These are phyloP conservation scores for Drosophila saltans DNA, from an alignment of 1,140 invertebrate species.

Conservation along the genomic window DNA sequence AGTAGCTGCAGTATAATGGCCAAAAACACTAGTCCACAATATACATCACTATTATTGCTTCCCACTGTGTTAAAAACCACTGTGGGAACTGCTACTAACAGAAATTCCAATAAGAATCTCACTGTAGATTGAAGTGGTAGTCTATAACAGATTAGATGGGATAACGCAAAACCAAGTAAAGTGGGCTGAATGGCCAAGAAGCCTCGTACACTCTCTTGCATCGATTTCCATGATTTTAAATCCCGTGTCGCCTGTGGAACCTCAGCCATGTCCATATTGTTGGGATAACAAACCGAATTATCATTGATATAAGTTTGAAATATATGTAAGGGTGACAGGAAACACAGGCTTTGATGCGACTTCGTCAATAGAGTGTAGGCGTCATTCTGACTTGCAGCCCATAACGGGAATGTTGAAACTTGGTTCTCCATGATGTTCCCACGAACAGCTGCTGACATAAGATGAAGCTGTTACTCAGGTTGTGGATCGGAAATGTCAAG, in stretches of 20 bases:
- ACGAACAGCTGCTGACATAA: not conserved
- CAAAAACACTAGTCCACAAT: constrained; percentile 5
- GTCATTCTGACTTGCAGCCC: constrained; percentile 4
- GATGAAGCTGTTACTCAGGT: not conserved
- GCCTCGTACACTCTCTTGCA: constrained; percentile 34
- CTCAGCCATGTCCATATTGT: constrained; percentile 4
- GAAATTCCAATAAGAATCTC: constrained; percentile 61
- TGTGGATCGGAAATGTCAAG: not conserved
- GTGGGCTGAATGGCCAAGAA: constrained; percentile 36
- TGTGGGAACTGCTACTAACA: constrained; percentile 51
- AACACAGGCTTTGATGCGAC: constrained; percentile 1
- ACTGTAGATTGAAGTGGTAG: constrained; percentile 29
- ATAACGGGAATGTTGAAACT: not conserved
- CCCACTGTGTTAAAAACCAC: constrained; percentile 44
- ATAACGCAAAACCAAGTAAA: constrained; percentile 49
- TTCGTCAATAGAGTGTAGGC: constrained; percentile 10
- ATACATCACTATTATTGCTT: constrained; percentile 22
- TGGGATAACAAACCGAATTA: constrained; percentile 10
- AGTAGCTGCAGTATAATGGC: constrained; percentile 13
- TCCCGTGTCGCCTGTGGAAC: not conserved
- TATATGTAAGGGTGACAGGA: constrained; percentile 27
- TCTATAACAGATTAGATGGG: constrained; percentile 35
- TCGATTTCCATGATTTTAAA: constrained; percentile 25
- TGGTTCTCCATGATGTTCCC: not conserved
- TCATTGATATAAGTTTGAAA: constrained; percentile 28